phyloP scores from a whole-genome alignment of 2,113 vertebrate species.

The Callipepla californica region DNA sequence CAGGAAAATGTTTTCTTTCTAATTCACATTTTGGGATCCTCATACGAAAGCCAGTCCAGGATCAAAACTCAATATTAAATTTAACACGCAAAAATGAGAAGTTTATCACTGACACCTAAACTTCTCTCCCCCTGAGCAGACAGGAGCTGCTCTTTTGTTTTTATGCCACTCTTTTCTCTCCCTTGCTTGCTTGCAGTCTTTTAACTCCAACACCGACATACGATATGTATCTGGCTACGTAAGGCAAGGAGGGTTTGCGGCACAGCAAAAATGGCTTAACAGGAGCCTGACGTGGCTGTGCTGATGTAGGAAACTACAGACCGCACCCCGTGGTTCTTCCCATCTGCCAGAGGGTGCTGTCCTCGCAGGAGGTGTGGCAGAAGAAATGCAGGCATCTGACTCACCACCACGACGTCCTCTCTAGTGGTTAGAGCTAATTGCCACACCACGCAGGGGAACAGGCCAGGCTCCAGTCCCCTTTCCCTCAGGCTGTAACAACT shows the following conservation, averaged over 20 bases:
- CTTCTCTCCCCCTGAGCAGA: background rate
- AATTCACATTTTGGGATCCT: background rate
- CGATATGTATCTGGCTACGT: background rate
- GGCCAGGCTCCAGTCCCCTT: background rate
- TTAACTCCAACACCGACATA: background rate
- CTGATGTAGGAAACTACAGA: background rate
- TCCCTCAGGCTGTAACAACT: conserved; percentile 48
- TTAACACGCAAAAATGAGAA: background rate
- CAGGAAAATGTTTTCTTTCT: background rate
- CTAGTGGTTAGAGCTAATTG: conserved; percentile 38
- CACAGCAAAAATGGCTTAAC: background rate
- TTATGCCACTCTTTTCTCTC: background rate
- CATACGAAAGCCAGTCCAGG: background rate
- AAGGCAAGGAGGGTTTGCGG: background rate
- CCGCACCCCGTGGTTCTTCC: background rate
- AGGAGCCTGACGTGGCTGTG: background rate
- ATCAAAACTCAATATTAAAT: conserved; percentile 1
- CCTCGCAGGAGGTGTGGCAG: background rate
- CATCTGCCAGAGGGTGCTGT: background rate
- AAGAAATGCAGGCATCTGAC: conserved; percentile 1
- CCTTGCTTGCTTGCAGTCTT: background rate
- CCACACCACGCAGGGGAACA: background rate
- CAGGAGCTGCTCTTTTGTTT: background rate
- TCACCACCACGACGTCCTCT: background rate
- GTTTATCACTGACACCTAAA: background rate